These are phyloP conservation scores for Limnephilus lunatus DNA, from an alignment of 2,888 invertebrate species.

Conservation along the genomic window DNA sequence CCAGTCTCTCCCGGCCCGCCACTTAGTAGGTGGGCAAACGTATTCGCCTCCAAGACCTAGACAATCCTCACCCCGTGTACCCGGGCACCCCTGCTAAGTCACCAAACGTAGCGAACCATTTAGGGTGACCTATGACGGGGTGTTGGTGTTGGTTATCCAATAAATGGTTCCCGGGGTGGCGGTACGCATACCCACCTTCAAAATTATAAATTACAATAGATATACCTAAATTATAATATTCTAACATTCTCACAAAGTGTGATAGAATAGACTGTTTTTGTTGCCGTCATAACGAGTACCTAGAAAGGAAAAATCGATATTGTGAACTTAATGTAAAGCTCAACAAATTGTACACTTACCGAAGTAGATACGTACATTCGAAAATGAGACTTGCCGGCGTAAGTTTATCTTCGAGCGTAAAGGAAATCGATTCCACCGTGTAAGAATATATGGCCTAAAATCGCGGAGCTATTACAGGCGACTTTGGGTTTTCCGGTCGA, in stretches of 20 bases:
- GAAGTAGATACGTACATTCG: background rate
- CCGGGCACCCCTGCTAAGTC: too few species aligned
- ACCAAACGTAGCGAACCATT: too few species aligned
- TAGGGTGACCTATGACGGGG: too few species aligned
- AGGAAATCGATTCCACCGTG: background rate
- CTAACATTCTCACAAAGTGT: background rate
- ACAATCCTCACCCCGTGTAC: too few species aligned
- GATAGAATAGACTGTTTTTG: background rate
- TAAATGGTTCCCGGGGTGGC: too few species aligned
- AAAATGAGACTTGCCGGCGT: background rate
- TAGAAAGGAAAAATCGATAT: background rate
- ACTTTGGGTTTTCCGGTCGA: background rate
- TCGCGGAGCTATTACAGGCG: background rate
- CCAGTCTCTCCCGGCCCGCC: too few species aligned
- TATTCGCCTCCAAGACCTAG: too few species aligned
- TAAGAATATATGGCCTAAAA: background rate
- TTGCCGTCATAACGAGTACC: background rate
- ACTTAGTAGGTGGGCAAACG: too few species aligned
- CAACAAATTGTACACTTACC: background rate
- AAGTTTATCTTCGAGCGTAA: background rate
- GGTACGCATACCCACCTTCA: too few species aligned
- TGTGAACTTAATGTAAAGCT: slow-evolving; percentile 2
- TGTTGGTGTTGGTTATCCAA: too few species aligned
- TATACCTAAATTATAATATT: background rate
- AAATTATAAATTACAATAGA: too few species aligned